Conservation (phyloP, 2,797 vertebrate species). For the Helarctos malayanus region DNA sequence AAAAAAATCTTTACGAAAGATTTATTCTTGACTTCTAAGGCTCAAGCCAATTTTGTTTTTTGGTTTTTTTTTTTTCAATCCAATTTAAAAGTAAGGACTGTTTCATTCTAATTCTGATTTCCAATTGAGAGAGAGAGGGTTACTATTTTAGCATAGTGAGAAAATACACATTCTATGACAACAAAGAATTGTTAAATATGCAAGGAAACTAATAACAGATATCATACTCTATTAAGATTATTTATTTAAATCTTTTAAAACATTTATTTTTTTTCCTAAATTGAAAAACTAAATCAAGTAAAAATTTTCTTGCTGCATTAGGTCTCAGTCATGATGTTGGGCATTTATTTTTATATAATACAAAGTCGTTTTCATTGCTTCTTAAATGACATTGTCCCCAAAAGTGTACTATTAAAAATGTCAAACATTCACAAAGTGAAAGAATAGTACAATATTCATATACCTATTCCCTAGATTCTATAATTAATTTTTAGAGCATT, state of each 20-base stretch:
- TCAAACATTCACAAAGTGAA: background rate
- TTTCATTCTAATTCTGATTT: background rate
- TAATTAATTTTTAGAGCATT: background rate
- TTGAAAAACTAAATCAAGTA: background rate
- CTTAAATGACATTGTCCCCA: background rate
- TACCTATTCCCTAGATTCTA: background rate
- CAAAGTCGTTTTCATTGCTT: background rate
- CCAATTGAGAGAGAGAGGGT: background rate
- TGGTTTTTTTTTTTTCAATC: background rate
- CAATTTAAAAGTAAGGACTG: background rate
- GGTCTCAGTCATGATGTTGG: background rate
- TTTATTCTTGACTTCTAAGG: background rate
- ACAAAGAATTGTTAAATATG: background rate
- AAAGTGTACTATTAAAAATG: background rate
- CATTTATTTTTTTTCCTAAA: background rate
- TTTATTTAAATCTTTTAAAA: slow-evolving; percentile 13
- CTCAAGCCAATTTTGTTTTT: background rate
- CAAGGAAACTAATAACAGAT: background rate
- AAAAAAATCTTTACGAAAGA: background rate
- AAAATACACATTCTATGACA: background rate
- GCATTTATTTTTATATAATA: background rate
- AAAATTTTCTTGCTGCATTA: background rate
- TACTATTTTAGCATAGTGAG: background rate
- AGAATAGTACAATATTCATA: background rate
- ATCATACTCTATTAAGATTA: background rate